phyloP scores from a whole-genome alignment of 2,113 vertebrate species.

The Passer domesticus region DNA sequence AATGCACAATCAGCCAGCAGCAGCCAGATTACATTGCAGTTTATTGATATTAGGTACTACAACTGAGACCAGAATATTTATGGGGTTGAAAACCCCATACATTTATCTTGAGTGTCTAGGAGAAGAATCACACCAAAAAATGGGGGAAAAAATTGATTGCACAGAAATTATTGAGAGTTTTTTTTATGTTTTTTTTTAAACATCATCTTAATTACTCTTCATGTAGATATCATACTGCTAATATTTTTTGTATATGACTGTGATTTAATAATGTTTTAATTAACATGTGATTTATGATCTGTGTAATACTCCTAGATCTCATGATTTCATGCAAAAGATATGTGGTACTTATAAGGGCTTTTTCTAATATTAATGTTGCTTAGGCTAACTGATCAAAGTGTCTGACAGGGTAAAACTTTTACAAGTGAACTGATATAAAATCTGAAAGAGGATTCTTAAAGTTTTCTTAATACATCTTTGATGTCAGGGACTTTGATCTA shows the following conservation, averaged over 20 bases:
- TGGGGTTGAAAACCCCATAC: accelerated
- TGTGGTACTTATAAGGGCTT: background rate
- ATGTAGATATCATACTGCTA: background rate
- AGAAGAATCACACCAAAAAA: background rate
- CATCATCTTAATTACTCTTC: background rate
- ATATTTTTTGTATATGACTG: background rate
- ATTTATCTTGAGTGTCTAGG: background rate
- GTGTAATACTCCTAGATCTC: background rate
- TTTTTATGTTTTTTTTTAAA: background rate
- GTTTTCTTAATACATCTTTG: background rate
- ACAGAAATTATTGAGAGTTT: too few species aligned
- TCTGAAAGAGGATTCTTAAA: background rate
- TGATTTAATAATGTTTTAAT: background rate
- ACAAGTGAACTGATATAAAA: background rate
- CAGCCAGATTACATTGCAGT: background rate
- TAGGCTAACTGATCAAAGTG: background rate
- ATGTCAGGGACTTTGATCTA: background rate
- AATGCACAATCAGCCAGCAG: background rate
- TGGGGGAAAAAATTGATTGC: background rate
- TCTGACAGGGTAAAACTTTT: background rate
- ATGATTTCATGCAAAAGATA: background rate
- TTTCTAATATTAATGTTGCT: background rate
- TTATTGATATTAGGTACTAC: background rate
- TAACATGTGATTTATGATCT: background rate
- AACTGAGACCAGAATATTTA: background rate